These are phyloP conservation scores for Craniophora ligustri DNA, from an alignment of 2,888 invertebrate genomes.

Conservation along the genomic window DNA sequence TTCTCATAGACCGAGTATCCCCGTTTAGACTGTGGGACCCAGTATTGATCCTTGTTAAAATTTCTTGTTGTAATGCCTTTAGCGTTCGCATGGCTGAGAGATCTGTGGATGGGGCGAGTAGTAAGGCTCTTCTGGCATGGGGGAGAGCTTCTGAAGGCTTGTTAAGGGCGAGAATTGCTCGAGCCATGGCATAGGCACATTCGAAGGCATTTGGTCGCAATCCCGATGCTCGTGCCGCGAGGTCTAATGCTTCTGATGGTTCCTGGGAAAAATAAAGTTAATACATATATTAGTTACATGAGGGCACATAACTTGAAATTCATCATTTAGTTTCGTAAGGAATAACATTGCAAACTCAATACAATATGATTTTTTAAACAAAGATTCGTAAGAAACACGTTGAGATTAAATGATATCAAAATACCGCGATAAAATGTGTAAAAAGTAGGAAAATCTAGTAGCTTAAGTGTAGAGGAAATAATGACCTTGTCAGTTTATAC, in stretches of 20 bases:
- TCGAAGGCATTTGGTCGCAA: conserved; percentile 96
- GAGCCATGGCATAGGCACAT: conserved; percentile 96
- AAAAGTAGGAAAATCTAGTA: too few species aligned
- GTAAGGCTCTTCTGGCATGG: conserved; percentile 94
- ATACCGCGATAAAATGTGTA: too few species aligned
- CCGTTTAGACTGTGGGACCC: conserved; percentile 78
- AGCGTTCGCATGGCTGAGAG: conserved; percentile 92
- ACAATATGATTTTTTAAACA: too few species aligned
- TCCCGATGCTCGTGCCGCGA: conserved; percentile 95
- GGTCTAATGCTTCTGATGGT: conserved; percentile 94
- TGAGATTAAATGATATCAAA: too few species aligned
- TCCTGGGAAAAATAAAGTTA: conserved; percentile 88
- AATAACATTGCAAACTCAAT: too few species aligned
- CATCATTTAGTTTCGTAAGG: too few species aligned
- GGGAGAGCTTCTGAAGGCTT: conserved; percentile 92
- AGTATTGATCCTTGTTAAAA: conserved; percentile 86
- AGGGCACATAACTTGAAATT: neutral
- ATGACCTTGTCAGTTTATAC: too few species aligned
- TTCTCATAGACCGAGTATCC: conserved; percentile 79
- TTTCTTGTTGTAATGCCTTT: conserved; percentile 93
- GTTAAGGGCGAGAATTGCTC: conserved; percentile 94
- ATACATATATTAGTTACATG: neutral
- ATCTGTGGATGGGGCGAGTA: conserved; percentile 92
- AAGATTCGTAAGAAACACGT: too few species aligned
- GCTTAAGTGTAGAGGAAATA: too few species aligned